A percentile compares a stretch with the other conserved stretches of the same genome.
Evolutionary conservation across 2,888 invertebrate genomes (phyloP).

Genomic region (Imbricaverruca yamaguchii): DNA sequence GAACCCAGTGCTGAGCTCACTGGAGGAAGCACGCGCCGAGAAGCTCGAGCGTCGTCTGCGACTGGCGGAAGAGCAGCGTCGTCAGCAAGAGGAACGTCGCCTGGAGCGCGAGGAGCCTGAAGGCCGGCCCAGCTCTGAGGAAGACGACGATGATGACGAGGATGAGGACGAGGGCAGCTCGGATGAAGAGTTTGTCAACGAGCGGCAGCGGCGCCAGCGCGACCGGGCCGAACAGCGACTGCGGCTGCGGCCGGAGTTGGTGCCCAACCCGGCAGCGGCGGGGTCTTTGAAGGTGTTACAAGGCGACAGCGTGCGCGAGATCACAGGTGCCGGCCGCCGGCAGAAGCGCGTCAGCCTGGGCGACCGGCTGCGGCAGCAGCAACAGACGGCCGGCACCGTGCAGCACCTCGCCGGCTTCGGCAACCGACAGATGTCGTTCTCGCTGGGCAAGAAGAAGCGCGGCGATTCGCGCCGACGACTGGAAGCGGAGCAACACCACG

Average conservation of each 20-base stretch:
- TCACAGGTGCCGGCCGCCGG: background rate
- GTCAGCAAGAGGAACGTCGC: background rate
- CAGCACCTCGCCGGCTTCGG: constrained; percentile 13
- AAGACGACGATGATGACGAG: background rate
- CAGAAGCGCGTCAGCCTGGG: background rate
- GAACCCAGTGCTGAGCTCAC: background rate
- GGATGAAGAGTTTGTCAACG: background rate
- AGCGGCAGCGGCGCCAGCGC: constrained; percentile 15
- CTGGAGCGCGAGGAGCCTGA: background rate
- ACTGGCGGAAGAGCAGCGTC: constrained; percentile 11
- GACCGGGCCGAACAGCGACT: background rate
- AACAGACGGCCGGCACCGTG: background rate
- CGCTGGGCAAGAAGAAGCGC: background rate
- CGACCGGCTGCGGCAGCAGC: background rate
- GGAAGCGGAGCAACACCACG: constrained; percentile 35
- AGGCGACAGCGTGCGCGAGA: constrained; percentile 15
- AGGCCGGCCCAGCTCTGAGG: background rate
- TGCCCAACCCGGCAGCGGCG: background rate
- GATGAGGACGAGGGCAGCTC: background rate
- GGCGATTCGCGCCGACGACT: background rate
- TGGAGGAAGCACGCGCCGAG: constrained; percentile 15
- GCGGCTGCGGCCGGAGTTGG: background rate
- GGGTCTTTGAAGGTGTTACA: background rate
- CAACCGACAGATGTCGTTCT: constrained; percentile 20
- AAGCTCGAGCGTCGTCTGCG: constrained; percentile 18